Percentiles rank a stretch among this genome's conserved stretches.
Conservation (phyloP, 2,888 invertebrate genomes). For the Lampropteryx suffumata region DNA sequence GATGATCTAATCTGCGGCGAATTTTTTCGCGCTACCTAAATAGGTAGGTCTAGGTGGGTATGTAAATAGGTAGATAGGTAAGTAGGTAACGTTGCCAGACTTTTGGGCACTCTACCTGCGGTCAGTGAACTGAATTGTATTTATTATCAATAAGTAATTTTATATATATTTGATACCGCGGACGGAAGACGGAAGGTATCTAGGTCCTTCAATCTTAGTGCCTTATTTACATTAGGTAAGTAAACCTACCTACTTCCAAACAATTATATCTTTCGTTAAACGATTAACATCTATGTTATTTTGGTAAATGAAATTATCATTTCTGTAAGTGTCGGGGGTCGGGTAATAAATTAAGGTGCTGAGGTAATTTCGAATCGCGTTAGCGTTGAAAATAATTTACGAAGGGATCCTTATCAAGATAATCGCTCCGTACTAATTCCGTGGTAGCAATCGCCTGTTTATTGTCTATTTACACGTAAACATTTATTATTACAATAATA, state of each 20-base stretch:
- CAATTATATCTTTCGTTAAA: constrained; percentile 45
- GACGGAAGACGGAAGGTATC: too few species aligned
- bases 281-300: constrained; percentile 61
- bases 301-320: constrained; percentile 69
- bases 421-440: constrained; percentile 68
- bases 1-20: too few species aligned
- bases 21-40: too few species aligned
- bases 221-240: constrained; percentile 41
- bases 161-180: too few species aligned
- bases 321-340: constrained; percentile 55
- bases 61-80: too few species aligned
- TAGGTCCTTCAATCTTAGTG: too few species aligned
- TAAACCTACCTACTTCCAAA: constrained; percentile 34
- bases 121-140: too few species aligned
- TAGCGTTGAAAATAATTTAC: constrained; percentile 68
- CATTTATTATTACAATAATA: constrained; percentile 35
- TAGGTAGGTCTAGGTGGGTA: too few species aligned
- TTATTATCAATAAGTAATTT: too few species aligned
- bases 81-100: too few species aligned
- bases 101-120: too few species aligned
- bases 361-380: constrained; percentile 60
- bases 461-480: constrained; percentile 57
- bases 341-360: constrained; percentile 56
- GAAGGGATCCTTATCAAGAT: constrained; percentile 58
- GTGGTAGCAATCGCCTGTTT: constrained; percentile 48